Evolutionary conservation across 2,113 vertebrate species (phyloP), one percentile per base, ranked within the genome.

Genomic region (Alligator sinensis): DNA sequence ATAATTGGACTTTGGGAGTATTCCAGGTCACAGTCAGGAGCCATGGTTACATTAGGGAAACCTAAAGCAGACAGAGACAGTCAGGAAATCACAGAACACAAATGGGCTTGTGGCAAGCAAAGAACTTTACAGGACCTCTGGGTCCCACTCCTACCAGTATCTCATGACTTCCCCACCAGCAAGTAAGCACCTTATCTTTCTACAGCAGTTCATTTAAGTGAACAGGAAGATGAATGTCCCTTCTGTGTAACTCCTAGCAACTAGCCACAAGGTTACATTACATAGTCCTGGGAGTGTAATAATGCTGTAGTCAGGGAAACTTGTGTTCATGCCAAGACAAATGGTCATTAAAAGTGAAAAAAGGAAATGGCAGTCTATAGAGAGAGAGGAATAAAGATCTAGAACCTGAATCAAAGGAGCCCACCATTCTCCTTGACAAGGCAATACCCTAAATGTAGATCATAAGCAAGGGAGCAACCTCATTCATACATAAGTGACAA

Each of bases 41-140:
- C 99, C 96, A 98, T 86, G 18, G 99, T 99, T 87, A 99, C 98
- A 94, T 98, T 99, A 12, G 98, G 99, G 94, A 99, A 98, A 27
- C 99, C 99, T 99, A 92, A 3, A 66, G 38, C 95, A 96, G 66
- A 91, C 83, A 96, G 88, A 96, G 38, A 89, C 88, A 89, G 96
- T 58, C 17, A 72, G 54, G n/a, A 83, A 93, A 96, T 59, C 77
- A 75, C 34, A 24, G 34, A 11, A 80, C 64, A 90, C 4, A 87
- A 47, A 92, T 18, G 70, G 34, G 34, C 24, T 38, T 22, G 38
- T 38, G 38, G 30, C 21, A 6, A 21, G 38, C 4, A 38, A 72
- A 19, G 11, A 5, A 38, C 38, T 72, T 34, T 34, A 74, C 34
- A 34, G 14, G 70, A 74, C 38, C 13, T 6, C 61, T 22, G 15